These are phyloP conservation scores for Ceyx cyanopectus DNA, from an alignment of 2,113 vertebrate species.

Conservation along the genomic window DNA sequence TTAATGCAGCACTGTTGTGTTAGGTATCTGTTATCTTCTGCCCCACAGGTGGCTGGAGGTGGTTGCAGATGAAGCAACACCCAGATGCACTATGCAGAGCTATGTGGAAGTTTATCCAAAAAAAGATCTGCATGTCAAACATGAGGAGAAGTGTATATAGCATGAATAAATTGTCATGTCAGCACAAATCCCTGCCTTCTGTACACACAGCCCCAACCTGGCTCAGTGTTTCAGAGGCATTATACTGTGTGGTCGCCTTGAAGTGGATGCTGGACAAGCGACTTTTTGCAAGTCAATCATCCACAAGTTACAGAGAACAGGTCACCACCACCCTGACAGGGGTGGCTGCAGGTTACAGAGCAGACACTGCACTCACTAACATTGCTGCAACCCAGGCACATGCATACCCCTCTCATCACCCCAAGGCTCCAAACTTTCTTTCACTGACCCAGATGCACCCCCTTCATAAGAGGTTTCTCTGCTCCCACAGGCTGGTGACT, in stretches of 20 bases:
- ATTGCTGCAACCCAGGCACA: neutral
- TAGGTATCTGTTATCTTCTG: constrained; percentile 17
- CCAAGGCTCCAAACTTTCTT: neutral
- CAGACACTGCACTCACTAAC: accelerated
- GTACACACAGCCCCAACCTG: neutral
- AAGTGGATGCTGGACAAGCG: neutral
- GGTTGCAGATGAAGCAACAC: constrained; percentile 64
- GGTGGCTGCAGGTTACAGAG: neutral
- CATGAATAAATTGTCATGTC: constrained; percentile 60
- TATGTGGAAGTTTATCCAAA: constrained; percentile 51
- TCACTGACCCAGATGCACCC: neutral
- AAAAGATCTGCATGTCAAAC: constrained; percentile 65
- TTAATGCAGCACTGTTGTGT: constrained; percentile 21
- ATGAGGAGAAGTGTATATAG: constrained; percentile 35
- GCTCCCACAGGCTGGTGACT: neutral
- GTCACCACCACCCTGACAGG: neutral
- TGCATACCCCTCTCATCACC: accelerated
- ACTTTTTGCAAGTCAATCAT: neutral
- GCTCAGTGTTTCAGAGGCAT: neutral
- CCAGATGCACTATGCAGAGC: constrained; percentile 43
- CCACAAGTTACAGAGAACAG: neutral
- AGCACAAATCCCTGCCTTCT: constrained; percentile 60
- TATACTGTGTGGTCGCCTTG: neutral
- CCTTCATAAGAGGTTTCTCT: neutral
- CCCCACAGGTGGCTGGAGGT: constrained; percentile 67